Base-by-base conservation (phyloP, 2,888 invertebrate genomes). In the Scaptomyza reducta region DNA sequence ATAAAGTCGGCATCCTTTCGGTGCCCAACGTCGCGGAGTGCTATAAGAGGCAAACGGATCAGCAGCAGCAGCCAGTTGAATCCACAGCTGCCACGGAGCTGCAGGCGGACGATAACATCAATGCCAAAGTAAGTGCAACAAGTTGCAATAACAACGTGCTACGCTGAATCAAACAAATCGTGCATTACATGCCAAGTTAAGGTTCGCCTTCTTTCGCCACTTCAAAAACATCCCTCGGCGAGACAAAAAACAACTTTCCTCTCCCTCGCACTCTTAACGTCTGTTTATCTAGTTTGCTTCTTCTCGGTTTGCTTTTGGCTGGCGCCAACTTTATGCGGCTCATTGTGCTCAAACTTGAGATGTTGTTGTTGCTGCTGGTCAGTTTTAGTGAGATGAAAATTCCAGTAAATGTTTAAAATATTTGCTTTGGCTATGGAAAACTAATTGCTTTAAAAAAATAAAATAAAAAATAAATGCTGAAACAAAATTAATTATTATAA, bases 1-100 rank as follows among this genome's bases (percentile, higher is more conserved):
- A 90, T 40, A 90, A 89, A 70, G 89, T 90, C 6, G 89, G 88
- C 38, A 88, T 90, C 14, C 61, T 90, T 41, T 25, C 81, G 22
- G 88, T 88, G 60, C 89, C 90, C 53, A 76, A 80, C 16, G 33
- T 86, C 56, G 80, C 77, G 3, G 87, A 89, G 16, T 88, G 74
- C 51, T 74, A 67, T 44, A 67, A 49, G 54, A 77, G 66, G 18
- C 69, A 67, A 5, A 29, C 63, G 14, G 61, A 74, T 33, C 62
- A 57, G 31, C 40, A 18, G 46, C 57, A 58, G 45, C 69, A 54
- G 29, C 71, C 64, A 49, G 53, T 57, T 53, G 27, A 22, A 27
- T 51, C 55, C 14, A 47, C 58, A 16, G 54, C 70, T 41, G 49
- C 60, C 29, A 49, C 46, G 54, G 60, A 63, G 33, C 35, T 69